Percentiles rank a stretch among this genome's conserved stretches.
These are phyloP conservation scores for Thripadectes ignobilis DNA, from an alignment of 2,797 vertebrate species.

Conservation along the genomic window DNA sequence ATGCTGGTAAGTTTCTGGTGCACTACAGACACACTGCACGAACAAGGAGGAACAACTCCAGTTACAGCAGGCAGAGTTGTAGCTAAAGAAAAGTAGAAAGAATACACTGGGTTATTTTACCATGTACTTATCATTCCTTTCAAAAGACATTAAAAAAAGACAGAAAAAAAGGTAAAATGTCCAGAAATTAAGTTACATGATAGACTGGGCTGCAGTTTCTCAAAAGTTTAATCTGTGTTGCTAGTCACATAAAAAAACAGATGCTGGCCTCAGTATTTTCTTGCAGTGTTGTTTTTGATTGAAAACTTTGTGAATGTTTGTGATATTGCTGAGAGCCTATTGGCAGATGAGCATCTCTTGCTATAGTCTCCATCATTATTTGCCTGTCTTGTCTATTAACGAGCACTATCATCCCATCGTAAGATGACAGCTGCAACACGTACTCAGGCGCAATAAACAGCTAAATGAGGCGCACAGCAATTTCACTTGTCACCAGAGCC, in stretches of 20 bases:
- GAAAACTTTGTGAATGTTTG: conserved; percentile 83
- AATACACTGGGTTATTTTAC: neutral
- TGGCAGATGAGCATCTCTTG: conserved; percentile 85
- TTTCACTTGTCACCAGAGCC: conserved; percentile 87
- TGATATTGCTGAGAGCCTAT: conserved; percentile 82
- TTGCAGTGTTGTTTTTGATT: conserved; percentile 78
- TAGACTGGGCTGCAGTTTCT: conserved; percentile 37
- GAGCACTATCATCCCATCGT: conserved; percentile 84
- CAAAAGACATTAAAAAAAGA: conserved; percentile 5
- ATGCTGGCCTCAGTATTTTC: conserved; percentile 76
- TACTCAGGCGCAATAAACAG: conserved; percentile 87
- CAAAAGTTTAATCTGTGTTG: conserved; percentile 68
- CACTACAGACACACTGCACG: neutral
- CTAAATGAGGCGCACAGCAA: conserved; percentile 87
- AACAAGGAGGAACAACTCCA: neutral
- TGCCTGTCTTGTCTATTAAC: conserved; percentile 87
- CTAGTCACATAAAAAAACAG: conserved; percentile 57
- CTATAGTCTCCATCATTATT: conserved; percentile 86
- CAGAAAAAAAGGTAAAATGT: neutral
- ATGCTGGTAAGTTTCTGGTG: neutral
- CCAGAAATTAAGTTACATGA: neutral
- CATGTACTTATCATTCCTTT: conserved; percentile 3
- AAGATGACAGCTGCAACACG: conserved; percentile 86
- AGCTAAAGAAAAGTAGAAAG: neutral
- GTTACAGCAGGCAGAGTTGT: neutral